Base-by-base conservation (phyloP, 92 coral and sea anemone genomes). In the Parazoanthus atlanticus region DNA sequence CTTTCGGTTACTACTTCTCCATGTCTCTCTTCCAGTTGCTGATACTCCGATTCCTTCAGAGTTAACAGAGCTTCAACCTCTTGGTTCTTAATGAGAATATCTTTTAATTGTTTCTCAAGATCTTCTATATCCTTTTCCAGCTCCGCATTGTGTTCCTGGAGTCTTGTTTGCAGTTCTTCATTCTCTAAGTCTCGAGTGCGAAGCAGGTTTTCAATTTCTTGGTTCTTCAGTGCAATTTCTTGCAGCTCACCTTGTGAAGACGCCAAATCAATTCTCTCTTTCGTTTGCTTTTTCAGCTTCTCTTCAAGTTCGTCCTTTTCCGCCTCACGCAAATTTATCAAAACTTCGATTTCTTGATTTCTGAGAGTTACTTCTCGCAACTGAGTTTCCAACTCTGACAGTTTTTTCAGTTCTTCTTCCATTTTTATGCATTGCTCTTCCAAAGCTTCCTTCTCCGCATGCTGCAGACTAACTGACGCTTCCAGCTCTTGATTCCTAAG, bases 151-250 rank as follows among this genome's bases (percentile, higher is more conserved):
- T 93, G 94, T 34, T 95, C 96, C 47, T 69, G 69, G 16, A 95
- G 93, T 70, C 89, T 88, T 47, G 75, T 54, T 46, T 94, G 95
- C 85, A 95, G 80, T 78, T 95, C 93, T 30, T 91, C 89, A 87
- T 95, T 93, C 72, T 95, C 98, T 32, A 90, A 54, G 79, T 95
- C 98, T 21, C 98, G 94, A 28, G 86, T 92, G 70, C 93, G 95
- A 49, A 95, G 76, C 78, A 95, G 84, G 29, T 88, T 88, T 84
- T 95, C 96, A 21, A 95, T 95, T 33, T 95, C 98, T 46, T 89
- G 96, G 47, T 94, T 95, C 61, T 93, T 93, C 31, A 84, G 32
- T 92, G 90, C 93, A 75, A 95, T 92, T n/a, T 90, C 93, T 13
- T 91, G 87, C 12, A 95, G 93, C 69, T 95, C 98, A 2, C 88